Percentiles rank a stretch among this genome's conserved stretches.
phyloP scores from a whole-genome alignment of 1,140 invertebrate species.

The Acromyrmex echinatior region DNA sequence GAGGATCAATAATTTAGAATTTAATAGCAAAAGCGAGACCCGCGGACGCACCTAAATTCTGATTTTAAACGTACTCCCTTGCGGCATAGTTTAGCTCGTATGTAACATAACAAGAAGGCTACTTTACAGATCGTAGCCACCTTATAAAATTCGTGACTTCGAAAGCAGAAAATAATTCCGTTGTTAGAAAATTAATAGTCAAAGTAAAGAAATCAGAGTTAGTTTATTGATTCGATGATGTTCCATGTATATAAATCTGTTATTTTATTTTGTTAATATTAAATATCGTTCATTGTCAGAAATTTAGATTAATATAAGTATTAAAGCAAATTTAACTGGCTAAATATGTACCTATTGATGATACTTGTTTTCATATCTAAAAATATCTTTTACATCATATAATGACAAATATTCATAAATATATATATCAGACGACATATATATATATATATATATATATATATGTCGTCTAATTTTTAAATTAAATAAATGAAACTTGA shows the following conservation, averaged over 20 bases:
- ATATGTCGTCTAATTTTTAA: background rate
- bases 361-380: too few species aligned
- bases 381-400: too few species aligned
- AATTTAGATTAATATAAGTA: too few species aligned
- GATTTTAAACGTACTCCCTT: conserved; percentile 16
- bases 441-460: too few species aligned
- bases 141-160: conserved; percentile 54
- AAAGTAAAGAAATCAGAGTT: conserved; percentile 48
- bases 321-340: too few species aligned
- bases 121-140: conserved; percentile 63
- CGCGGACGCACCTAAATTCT: conserved; percentile 41
- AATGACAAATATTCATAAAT: too few species aligned
- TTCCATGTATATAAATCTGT: conserved; percentile 13
- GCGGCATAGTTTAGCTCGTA: conserved; percentile 27
- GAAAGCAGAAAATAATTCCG: background rate
- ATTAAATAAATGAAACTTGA: background rate
- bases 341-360: too few species aligned
- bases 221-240: background rate
- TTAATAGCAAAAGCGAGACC: conserved; percentile 55
- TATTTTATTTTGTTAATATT: background rate
- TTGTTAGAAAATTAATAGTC: conserved; percentile 40
- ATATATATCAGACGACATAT: too few species aligned
- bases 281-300: too few species aligned
- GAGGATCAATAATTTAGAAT: conserved; percentile 66
- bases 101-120: conserved; percentile 29